Base-by-base conservation (phyloP, 2,113 vertebrate genomes). In the Pluvianellus socialis region DNA sequence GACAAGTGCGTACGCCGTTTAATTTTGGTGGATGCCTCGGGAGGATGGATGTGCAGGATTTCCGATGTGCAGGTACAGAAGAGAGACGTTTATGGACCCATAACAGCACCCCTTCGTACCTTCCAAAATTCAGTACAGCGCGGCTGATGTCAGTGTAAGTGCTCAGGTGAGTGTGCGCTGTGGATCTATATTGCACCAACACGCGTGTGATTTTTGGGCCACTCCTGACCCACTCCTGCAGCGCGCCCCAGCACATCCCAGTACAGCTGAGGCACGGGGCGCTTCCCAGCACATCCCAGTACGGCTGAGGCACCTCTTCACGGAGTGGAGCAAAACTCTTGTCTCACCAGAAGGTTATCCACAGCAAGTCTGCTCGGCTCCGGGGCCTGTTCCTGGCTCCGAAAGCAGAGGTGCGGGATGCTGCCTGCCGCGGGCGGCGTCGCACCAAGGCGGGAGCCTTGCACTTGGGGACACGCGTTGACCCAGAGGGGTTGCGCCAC, bases 361-460 rank as follows among this genome's bases (percentile, higher is more conserved):
- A 21, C 30, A 32, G 12, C 4, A 38, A 15, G 4, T 11, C 33
- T 23, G 56, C 50, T 5, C 52, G 4, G 16, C 8, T 3, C 13
- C 2, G 3, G n/a, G 66, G 58, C 71, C 56, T 6, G 0, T 52
- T 13, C 14, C 9, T 4, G 35, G 47, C 35, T 62, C 1, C 2
- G 44, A 15, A 45, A 53, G 85, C 55, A 53, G 55, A 32, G 45
- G 26, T 50, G 10, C 19, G 5, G 55, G 26, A 19, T 28, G 42
- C 30, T 55, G 4, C 7, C 12, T 1, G 33, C 14, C n/a, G 21
- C 0, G 0, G 0, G 1, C 0, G 4, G 42, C 44, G 71, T 55
- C 75, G 42, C 59, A 38, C n/a, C 24, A 6, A 0, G 33, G 84
- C 3, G 3, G 63, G 24, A 1, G n/a, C 5, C 0, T 1, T 13